These are phyloP conservation scores for Penaeus indicus DNA, from an alignment of 1,140 invertebrate genomes.

Conservation along the genomic window DNA sequence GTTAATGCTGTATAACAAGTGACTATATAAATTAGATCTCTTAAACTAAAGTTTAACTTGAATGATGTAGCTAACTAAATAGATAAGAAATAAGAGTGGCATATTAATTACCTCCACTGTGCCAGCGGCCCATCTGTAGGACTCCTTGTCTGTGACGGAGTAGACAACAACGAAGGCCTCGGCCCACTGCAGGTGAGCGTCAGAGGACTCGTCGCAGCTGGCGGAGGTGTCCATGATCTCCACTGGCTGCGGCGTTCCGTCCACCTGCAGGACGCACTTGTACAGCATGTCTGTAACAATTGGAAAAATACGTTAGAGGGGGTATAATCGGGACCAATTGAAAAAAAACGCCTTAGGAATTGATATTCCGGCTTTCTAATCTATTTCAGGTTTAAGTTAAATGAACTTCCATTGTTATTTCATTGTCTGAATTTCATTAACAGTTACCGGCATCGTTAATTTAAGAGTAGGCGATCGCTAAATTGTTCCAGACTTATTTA, in stretches of 20 bases:
- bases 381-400: no score
- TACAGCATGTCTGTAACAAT: slow-evolving; percentile 65
- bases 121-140: slow-evolving; percentile 44
- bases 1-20: no score
- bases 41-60: background rate
- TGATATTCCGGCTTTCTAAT: no score
- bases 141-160: slow-evolving; percentile 55
- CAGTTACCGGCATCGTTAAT: no score
- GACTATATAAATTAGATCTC: no score
- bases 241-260: slow-evolving; percentile 55
- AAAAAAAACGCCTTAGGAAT: no score
- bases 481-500: background rate
- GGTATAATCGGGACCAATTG: no score
- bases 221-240: slow-evolving; percentile 65
- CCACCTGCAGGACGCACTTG: slow-evolving; percentile 61
- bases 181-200: slow-evolving; percentile 62
- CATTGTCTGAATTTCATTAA: no score
- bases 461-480: no score
- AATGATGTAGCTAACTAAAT: background rate
- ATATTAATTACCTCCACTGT: slow-evolving; percentile 45
- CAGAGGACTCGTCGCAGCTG: slow-evolving; percentile 39
- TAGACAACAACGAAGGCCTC: slow-evolving; percentile 65
- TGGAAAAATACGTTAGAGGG: background rate
- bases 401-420: no score
- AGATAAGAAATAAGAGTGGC: background rate